Evolutionary conservation across 1,140 invertebrate species (phyloP).

Genomic region (Apis laboriosa): DNA sequence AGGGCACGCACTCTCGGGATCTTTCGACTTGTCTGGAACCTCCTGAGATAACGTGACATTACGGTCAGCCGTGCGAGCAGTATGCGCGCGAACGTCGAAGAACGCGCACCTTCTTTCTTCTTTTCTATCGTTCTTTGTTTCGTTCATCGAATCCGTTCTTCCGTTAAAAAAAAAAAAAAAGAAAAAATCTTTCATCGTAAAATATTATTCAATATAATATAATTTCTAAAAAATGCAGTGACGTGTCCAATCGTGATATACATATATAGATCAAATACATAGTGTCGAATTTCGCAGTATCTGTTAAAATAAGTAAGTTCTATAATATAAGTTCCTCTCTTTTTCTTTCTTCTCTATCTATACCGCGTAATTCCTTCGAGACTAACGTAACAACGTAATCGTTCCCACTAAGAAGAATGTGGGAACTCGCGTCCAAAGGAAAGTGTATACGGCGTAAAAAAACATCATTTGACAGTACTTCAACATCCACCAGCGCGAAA

Average conservation of each 20-base stretch:
- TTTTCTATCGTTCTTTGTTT: constrained; percentile 25
- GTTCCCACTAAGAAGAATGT: constrained; percentile 1
- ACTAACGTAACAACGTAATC: constrained; percentile 9
- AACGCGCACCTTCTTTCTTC: constrained; percentile 39
- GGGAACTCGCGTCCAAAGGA: constrained; percentile 14
- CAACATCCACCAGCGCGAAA: constrained; percentile 38
- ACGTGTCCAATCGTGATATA: neutral
- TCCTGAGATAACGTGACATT: constrained; percentile 67
- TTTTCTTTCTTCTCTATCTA: neutral
- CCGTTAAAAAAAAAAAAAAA: too few species aligned
- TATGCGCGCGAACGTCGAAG: constrained; percentile 55
- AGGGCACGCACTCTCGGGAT: constrained; percentile 65
- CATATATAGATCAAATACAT: neutral
- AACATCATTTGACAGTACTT: constrained; percentile 4
- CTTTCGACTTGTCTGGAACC: constrained; percentile 54
- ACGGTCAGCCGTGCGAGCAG: constrained; percentile 56
- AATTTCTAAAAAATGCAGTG: constrained; percentile 9
- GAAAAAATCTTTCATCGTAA: too few species aligned
- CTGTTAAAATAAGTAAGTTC: constrained; percentile 11
- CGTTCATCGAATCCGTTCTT: neutral
- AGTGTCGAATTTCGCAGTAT: constrained; percentile 7
- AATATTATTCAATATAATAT: too few species aligned
- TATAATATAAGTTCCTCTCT: neutral
- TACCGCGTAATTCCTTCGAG: neutral
- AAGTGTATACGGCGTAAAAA: neutral